Evolutionary conservation across 2,888 invertebrate species (phyloP), one percentile per base, ranked within the genome.

Genomic region (Tillus elongatus): DNA sequence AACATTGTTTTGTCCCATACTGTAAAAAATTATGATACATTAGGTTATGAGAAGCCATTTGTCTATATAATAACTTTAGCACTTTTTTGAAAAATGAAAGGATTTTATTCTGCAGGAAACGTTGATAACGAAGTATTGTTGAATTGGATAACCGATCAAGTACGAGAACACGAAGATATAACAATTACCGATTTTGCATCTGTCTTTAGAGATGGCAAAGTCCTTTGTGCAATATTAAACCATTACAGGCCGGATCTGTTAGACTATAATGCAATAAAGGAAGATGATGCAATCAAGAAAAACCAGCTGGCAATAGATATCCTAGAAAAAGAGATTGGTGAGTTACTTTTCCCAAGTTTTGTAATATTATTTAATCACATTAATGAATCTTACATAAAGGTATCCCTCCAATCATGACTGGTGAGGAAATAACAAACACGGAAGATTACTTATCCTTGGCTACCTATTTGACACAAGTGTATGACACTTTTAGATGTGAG

Each of bases 221-320:
- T 78, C 13, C 66, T 85, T 45, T 81, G 79, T 65, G 81, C 82
- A 41, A 76, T 90, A 49, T 74, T 91, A 46, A 77, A 78, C 54
- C 81, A 87, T 45, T 95, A 93, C 70, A 75, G 93, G 41, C 95
- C 95, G 2, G 90, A 93, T 68, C 72, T 95, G 52, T 71, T 93
- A 49, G 86, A 91, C 49, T 78, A 79, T 56, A 72, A 73, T 52
- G 67, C 74, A 35, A 67, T 86, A 32, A 72, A 75, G 52, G 71
- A 76, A 37, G 73, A 75, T 48, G 79, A 79, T 43, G 65, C 76
- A 2, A 71, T 72, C 16, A 74, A 76, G 47, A 80, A 85, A 56
- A 85, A 88, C 58, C 81, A 87, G 52, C 62, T 81, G 40, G 89
- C 89, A n/a, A 91, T 91, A 63, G 82, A 85, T 55, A 75, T 87